phyloP scores from a whole-genome alignment of 2,113 vertebrate genomes.

The Neoarius graeffei region DNA sequence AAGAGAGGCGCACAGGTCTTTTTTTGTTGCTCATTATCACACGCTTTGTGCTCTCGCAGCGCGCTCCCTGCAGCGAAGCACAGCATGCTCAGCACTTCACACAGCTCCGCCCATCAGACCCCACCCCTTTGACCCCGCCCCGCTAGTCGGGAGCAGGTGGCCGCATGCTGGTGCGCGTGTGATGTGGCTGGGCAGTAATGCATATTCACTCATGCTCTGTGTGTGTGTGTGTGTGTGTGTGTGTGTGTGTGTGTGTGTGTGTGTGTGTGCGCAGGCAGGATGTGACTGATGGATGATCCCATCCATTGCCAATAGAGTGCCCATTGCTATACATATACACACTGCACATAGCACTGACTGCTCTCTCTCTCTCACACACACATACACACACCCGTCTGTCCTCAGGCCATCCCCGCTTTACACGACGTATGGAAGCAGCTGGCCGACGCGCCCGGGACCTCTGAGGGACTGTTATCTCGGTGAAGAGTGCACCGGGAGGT shows the following conservation, averaged over 20 bases:
- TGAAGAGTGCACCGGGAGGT: neutral
- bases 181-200: conserved; percentile 61
- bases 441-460: conserved; percentile 3
- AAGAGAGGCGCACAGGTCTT: conserved; percentile 26
- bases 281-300: conserved; percentile 34
- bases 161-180: conserved; percentile 71
- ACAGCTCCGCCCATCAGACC: neutral
- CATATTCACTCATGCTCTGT: conserved; percentile 45
- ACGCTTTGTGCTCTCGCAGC: conserved; percentile 41
- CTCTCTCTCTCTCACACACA: neutral
- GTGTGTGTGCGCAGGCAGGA: neutral
- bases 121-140: conserved; percentile 58
- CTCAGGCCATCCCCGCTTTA: conserved; percentile 22
- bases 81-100: conserved; percentile 24
- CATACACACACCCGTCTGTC: neutral
- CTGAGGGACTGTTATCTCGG: conserved; percentile 15
- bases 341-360: neutral
- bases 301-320: conserved; percentile 34
- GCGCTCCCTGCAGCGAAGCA: neutral
- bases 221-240: neutral
- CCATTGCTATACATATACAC: conserved; percentile 43
- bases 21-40: conserved; percentile 64
- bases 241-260: neutral
- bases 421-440: conserved; percentile 22
- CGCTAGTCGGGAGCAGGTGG: conserved; percentile 69